These are phyloP conservation scores for Zygothrica quintamaculata DNA, from an alignment of 2,888 invertebrate genomes.

Conservation along the genomic window DNA sequence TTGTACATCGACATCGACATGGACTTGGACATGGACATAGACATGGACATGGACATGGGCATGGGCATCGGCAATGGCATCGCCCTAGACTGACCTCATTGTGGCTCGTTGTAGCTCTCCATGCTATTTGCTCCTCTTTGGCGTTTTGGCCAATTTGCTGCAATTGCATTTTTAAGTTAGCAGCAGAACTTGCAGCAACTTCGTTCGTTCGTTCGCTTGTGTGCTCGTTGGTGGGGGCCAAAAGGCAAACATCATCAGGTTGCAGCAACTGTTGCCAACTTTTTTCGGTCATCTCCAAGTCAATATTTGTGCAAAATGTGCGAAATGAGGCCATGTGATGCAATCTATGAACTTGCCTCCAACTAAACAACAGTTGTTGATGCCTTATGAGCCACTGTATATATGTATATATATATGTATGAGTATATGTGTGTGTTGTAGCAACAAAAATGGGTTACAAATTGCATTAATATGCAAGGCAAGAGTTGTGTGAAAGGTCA, in stretches of 20 bases:
- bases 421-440: slow-evolving; percentile 39
- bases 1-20: slow-evolving; percentile 46
- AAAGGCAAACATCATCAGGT: slow-evolving; percentile 52
- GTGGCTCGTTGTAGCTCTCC: slow-evolving; percentile 30
- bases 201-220: slow-evolving; percentile 51
- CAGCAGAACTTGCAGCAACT: slow-evolving; percentile 46
- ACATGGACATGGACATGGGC: too few species aligned
- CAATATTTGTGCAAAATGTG: slow-evolving; percentile 71
- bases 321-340: slow-evolving; percentile 68
- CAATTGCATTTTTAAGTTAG: slow-evolving; percentile 67
- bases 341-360: slow-evolving; percentile 62
- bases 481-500: slow-evolving; percentile 46
- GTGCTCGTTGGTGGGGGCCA: too few species aligned
- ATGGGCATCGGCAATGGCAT: slow-evolving; percentile 67
- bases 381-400: slow-evolving; percentile 23
- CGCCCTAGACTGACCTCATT: slow-evolving; percentile 80
- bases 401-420: slow-evolving; percentile 16
- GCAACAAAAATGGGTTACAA: slow-evolving; percentile 28
- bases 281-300: slow-evolving; percentile 46
- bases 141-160: slow-evolving; percentile 70
- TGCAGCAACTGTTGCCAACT: slow-evolving; percentile 21
- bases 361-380: slow-evolving; percentile 17
- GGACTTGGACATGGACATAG: slow-evolving; percentile 47
- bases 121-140: slow-evolving; percentile 43
- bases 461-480: slow-evolving; percentile 54